Evolutionary conservation across 1,140 invertebrate species (phyloP).

Genomic region (Frieseomelitta varia): DNA sequence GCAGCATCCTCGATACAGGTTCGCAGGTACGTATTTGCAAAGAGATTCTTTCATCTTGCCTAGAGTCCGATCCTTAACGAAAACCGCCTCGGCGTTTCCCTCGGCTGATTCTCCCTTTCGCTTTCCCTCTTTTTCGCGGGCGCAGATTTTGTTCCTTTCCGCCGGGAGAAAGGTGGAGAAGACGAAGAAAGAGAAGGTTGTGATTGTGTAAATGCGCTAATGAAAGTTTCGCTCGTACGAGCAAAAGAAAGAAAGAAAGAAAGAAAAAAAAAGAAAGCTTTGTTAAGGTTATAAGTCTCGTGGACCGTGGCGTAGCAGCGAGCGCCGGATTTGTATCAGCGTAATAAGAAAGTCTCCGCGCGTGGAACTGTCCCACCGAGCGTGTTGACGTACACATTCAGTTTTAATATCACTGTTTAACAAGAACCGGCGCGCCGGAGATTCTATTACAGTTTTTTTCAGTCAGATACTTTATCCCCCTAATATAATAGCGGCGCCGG

Average conservation of each 20-base stretch:
- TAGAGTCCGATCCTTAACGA: neutral
- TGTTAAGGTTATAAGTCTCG: slow-evolving; percentile 27
- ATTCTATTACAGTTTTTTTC: neutral
- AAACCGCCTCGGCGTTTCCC: neutral
- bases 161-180: neutral
- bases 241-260: no score
- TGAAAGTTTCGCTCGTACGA: neutral
- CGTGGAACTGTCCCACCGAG: no score
- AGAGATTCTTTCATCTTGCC: neutral
- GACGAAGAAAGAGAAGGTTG: neutral
- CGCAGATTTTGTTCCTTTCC: neutral
- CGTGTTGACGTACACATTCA: neutral
- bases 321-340: slow-evolving; percentile 8
- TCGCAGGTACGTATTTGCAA: neutral
- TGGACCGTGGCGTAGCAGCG: neutral
- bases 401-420: slow-evolving; percentile 2
- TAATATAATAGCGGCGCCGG: neutral
- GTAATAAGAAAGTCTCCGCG: slow-evolving; percentile 14
- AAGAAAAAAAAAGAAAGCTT: neutral
- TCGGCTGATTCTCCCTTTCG: neutral
- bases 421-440: neutral
- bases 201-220: slow-evolving; percentile 21
- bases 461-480: neutral
- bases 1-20: neutral
- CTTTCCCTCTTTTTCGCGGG: neutral